Conservation (phyloP, 2,797 vertebrate species). For the Oryzias sinensis region DNA sequence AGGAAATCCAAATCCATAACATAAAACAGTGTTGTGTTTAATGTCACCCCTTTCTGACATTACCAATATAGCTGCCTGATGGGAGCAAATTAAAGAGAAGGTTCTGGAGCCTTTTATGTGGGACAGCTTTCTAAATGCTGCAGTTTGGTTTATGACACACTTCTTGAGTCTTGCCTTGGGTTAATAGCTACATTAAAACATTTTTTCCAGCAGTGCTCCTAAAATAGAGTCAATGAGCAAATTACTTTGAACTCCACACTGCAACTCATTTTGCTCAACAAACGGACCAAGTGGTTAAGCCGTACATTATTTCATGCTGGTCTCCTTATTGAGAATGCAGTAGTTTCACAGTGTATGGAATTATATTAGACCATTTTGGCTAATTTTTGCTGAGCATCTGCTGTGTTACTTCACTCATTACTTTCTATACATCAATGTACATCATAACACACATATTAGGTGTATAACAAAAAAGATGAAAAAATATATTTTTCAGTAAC, state of each 20-base stretch:
- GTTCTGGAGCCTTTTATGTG: background rate
- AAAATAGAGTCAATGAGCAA: slow-evolving; percentile 5
- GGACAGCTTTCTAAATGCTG: background rate
- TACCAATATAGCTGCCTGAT: background rate
- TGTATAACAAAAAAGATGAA: too few species aligned
- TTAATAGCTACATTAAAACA: background rate
- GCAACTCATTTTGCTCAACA: background rate
- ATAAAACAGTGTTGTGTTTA: background rate
- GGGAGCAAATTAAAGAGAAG: background rate
- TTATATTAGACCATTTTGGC: background rate
- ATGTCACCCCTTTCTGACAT: background rate
- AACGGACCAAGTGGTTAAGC: background rate
- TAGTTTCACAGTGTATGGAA: background rate
- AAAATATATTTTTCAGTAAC: too few species aligned
- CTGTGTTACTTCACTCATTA: too few species aligned
- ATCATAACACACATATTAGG: too few species aligned
- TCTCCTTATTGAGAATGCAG: background rate
- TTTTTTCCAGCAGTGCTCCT: background rate
- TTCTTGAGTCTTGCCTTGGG: background rate
- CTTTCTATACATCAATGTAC: too few species aligned
- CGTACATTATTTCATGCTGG: background rate
- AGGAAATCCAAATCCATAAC: background rate
- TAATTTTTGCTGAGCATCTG: background rate
- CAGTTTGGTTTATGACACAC: background rate
- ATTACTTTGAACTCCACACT: background rate